These are phyloP conservation scores for Grammomys surdaster DNA, from an alignment of 2,113 vertebrate species.

Conservation along the genomic window DNA sequence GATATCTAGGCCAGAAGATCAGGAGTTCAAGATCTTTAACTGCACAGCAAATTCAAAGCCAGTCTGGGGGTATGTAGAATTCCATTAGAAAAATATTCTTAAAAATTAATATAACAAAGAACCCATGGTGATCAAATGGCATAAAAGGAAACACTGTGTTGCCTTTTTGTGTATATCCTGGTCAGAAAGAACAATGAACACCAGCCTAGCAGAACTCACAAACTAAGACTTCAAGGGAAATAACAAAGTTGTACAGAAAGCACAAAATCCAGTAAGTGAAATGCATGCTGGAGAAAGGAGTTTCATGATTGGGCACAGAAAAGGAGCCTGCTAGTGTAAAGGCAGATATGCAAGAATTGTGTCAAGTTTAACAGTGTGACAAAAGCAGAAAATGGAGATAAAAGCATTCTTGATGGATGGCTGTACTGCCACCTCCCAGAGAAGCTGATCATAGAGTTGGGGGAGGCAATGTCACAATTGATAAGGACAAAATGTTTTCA, in stretches of 20 bases:
- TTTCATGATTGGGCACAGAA: background rate
- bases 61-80: background rate
- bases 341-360: background rate
- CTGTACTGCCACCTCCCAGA: no score
- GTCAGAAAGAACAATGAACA: background rate
- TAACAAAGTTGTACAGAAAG: background rate
- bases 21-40: background rate
- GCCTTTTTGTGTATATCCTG: background rate
- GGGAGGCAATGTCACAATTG: background rate
- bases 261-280: background rate
- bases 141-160: background rate
- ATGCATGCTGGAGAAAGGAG: background rate
- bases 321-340: background rate
- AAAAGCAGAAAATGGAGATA: no score
- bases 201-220: background rate
- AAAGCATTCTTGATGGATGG: background rate
- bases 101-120: background rate
- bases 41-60: background rate
- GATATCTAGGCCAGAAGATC: background rate
- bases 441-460: background rate
- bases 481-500: background rate
- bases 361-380: no score
- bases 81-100: background rate
- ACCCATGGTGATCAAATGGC: no score
- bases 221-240: background rate